Conservation (phyloP, 1,140 invertebrate genomes). For the Platorchestia sp. region DNA sequence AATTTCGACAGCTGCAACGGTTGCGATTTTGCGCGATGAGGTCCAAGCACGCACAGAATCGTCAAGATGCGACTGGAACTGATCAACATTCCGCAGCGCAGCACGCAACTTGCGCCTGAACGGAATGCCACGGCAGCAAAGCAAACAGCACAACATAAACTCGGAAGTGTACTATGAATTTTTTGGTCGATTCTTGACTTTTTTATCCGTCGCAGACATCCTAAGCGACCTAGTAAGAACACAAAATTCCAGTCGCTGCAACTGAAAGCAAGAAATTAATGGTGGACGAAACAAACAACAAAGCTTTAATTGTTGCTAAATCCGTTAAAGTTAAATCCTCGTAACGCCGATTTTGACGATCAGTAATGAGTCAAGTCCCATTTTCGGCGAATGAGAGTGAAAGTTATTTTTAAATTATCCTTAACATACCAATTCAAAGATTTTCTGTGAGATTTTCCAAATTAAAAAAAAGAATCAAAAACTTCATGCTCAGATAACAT, state of each 20-base stretch:
- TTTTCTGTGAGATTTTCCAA: too few relatives aligned
- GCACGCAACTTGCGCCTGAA: not conserved
- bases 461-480: too few relatives aligned
- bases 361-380: not conserved
- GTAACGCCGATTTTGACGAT: not conserved
- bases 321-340: not conserved
- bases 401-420: not conserved
- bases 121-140: not conserved
- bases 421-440: not conserved
- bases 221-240: not conserved
- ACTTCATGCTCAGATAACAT: too few relatives aligned
- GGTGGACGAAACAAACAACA: not conserved
- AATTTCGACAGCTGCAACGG: not conserved
- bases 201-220: not conserved
- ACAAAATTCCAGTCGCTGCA: not conserved
- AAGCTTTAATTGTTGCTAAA: not conserved
- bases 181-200: not conserved
- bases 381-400: too few relatives aligned
- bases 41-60: not conserved
- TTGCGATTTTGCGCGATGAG: not conserved
- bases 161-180: not conserved
- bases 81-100: not conserved
- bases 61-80: not conserved
- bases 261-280: not conserved
- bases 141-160: not conserved